These are phyloP conservation scores for Heliconius erato DNA, from an alignment of 2,888 invertebrate species.

Conservation along the genomic window DNA sequence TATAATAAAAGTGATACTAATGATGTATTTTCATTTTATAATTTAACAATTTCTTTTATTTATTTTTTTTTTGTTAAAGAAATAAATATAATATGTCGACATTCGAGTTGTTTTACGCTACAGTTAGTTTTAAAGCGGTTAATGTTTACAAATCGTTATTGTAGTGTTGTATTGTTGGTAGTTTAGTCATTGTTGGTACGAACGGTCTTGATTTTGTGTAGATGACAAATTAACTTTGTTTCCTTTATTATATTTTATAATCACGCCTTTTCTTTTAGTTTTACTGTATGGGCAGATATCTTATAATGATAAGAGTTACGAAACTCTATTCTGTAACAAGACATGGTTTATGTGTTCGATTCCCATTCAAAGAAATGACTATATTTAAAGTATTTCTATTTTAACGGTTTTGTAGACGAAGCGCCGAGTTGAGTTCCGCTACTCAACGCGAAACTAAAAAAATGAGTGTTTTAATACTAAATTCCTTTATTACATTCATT, in stretches of 20 bases:
- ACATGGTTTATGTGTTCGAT: neutral
- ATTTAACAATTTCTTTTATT: constrained; percentile 56
- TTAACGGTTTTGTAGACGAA: neutral
- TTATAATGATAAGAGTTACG: too few relatives aligned
- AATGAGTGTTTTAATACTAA: neutral
- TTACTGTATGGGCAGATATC: too few relatives aligned
- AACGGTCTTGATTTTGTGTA: neutral
- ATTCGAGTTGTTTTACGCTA: constrained; percentile 71
- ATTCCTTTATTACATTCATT: neutral
- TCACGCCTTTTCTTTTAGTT: neutral
- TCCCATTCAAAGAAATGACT: neutral
- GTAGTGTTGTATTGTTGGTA: constrained; percentile 34
- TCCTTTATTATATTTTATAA: neutral
- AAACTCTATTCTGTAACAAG: too few relatives aligned
- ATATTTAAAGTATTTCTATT: neutral
- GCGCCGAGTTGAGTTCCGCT: neutral
- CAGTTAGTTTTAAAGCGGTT: constrained; percentile 69
- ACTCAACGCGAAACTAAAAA: neutral
- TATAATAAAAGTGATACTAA: constrained; percentile 73
- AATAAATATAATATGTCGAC: constrained; percentile 69
- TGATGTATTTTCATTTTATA: constrained; percentile 64
- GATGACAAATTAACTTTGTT: constrained; percentile 1
- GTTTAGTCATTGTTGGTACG: neutral
- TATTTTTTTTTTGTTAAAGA: constrained; percentile 62
- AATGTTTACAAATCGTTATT: constrained; percentile 71